A percentile compares a stretch with the other conserved stretches of the same genome.
Evolutionary conservation across 1,140 invertebrate species (phyloP).

Genomic region (Diploscapter pachys): DNA sequence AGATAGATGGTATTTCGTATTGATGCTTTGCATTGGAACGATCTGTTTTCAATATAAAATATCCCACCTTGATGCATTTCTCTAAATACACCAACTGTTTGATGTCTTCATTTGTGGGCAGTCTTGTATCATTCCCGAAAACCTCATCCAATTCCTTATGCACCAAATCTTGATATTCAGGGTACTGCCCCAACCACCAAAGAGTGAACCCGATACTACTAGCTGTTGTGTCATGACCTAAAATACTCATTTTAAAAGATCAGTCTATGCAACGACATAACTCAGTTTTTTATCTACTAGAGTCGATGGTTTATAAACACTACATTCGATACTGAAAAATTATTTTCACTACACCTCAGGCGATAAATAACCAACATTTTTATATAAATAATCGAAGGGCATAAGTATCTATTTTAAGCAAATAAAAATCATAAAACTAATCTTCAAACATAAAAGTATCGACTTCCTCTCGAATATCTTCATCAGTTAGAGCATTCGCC

Average conservation of each 20-base stretch:
- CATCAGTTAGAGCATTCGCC: slow-evolving; percentile 67
- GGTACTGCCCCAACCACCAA: slow-evolving; percentile 61
- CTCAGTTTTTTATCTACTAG: too few relatives aligned
- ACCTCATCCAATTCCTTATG: slow-evolving; percentile 75
- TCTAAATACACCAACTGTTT: slow-evolving; percentile 78
- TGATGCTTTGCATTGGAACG: neutral
- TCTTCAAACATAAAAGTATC: slow-evolving; percentile 76
- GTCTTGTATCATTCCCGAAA: slow-evolving; percentile 73
- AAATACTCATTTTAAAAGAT: too few relatives aligned
- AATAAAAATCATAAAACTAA: slow-evolving; percentile 30
- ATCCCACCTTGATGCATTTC: slow-evolving; percentile 68
- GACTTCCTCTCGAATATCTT: slow-evolving; percentile 68
- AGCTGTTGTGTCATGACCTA: slow-evolving; percentile 78
- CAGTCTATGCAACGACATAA: too few relatives aligned
- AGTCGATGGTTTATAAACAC: too few relatives aligned
- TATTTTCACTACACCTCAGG: too few relatives aligned
- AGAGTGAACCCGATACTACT: slow-evolving; percentile 70
- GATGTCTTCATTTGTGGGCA: slow-evolving; percentile 74
- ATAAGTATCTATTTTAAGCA: neutral
- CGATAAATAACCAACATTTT: too few relatives aligned
- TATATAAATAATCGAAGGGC: neutral
- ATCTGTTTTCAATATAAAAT: neutral
- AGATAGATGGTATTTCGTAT: neutral
- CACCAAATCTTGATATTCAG: slow-evolving; percentile 69
- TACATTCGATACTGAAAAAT: too few relatives aligned